Percentiles rank a stretch among this genome's conserved stretches.
Evolutionary conservation across 2,113 vertebrate genomes (phyloP).

Genomic region (Gavialis gangeticus): DNA sequence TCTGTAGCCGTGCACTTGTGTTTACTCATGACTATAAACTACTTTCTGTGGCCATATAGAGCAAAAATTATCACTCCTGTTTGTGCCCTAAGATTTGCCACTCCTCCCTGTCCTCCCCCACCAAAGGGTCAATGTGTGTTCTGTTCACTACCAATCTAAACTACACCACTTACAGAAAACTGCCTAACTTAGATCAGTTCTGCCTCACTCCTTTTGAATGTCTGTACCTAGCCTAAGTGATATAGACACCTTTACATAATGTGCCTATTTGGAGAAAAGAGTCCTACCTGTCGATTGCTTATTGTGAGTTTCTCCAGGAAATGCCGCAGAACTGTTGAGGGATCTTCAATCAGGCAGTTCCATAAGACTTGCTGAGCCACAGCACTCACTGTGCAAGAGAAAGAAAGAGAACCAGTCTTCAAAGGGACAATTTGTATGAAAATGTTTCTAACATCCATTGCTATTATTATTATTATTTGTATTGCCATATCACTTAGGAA

Average conservation of each 20-base stretch:
- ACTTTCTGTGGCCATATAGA: no score
- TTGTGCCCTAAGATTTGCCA: no score
- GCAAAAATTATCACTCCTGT: no score
- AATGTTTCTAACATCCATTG: background rate
- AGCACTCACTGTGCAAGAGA: conserved; percentile 88
- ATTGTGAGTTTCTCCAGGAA: conserved; percentile 98
- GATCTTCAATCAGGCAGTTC: conserved; percentile 99
- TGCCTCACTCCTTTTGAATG: no score
- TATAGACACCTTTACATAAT: background rate
- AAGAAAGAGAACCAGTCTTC: background rate
- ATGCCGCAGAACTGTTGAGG: conserved; percentile 95
- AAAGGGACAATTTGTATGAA: background rate
- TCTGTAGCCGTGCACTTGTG: no score
- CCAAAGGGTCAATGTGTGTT: no score
- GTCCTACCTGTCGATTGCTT: conserved; percentile 94
- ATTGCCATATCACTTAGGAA: background rate
- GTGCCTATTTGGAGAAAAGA: background rate
- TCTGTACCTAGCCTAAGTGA: no score
- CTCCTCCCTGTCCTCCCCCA: no score
- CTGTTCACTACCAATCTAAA: no score
- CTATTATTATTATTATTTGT: background rate
- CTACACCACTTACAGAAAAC: no score
- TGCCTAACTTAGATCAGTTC: no score
- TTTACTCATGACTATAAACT: no score
- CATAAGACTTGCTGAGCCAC: conserved; percentile 98